Conservation (phyloP, 2,113 vertebrate species). For the Lamprotornis superbus region DNA sequence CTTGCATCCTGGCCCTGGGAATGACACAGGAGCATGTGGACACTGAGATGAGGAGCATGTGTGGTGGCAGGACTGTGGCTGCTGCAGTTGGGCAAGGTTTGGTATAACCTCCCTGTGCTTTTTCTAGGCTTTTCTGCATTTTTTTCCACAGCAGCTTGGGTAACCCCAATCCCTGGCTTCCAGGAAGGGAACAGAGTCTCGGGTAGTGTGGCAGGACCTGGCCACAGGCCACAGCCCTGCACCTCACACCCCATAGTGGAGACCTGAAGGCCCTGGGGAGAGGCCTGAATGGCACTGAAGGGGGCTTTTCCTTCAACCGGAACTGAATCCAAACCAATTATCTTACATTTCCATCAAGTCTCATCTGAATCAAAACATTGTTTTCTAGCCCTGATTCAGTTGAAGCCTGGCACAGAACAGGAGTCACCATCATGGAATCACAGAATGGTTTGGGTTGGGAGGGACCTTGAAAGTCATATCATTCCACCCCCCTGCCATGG, state of each 20-base stretch:
- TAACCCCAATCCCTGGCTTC: background rate
- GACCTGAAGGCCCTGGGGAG: background rate
- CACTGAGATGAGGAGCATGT: rapidly evolving
- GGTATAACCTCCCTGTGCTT: background rate
- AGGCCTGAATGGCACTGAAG: too few relatives aligned
- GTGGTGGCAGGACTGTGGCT: background rate
- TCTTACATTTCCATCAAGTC: background rate
- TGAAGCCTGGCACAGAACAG: background rate
- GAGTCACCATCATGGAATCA: background rate
- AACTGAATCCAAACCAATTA: background rate
- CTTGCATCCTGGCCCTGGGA: background rate
- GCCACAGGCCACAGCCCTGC: rapidly evolving
- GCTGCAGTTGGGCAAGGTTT: background rate
- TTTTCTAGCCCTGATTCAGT: background rate
- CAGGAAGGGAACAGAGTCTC: background rate
- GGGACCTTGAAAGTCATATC: background rate
- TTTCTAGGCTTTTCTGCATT: background rate
- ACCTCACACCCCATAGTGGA: rapidly evolving
- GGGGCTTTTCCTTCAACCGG: background rate
- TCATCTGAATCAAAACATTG: background rate
- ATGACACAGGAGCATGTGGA: background rate
- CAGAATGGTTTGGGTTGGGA: background rate
- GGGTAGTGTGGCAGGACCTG: rapidly evolving
- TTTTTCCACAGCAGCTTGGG: background rate
- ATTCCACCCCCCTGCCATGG: background rate